phyloP scores from a whole-genome alignment of 1,140 invertebrate species.

The Potamilus streckersoni region DNA sequence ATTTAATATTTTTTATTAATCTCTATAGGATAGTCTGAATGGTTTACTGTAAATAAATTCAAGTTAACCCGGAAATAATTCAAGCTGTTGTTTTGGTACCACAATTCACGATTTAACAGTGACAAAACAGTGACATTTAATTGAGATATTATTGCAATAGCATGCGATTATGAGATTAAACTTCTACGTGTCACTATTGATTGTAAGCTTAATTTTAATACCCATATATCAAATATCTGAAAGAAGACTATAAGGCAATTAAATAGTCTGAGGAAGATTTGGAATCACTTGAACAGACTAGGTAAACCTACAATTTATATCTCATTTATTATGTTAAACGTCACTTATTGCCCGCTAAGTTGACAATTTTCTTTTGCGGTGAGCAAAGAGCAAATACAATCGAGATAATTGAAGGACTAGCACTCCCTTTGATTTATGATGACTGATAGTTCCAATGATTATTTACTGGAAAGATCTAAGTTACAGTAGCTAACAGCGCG shows the following conservation, averaged over 20 bases:
- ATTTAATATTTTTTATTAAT: not conserved
- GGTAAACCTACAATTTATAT: slow-evolving; percentile 2
- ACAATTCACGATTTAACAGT: not conserved
- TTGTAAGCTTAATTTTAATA: slow-evolving; percentile 25
- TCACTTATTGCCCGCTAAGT: slow-evolving; percentile 16
- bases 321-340: slow-evolving; percentile 24
- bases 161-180: slow-evolving; percentile 27
- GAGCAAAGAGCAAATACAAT: slow-evolving; percentile 1
- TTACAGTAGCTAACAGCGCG: slow-evolving; percentile 5
- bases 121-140: slow-evolving; percentile 3
- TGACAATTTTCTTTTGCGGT: not conserved
- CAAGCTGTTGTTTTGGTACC: slow-evolving; percentile 19
- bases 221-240: slow-evolving; percentile 16
- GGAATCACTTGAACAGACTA: no score
- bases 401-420: slow-evolving; percentile 11
- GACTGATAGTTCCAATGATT: not conserved
- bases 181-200: slow-evolving; percentile 23
- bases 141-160: slow-evolving; percentile 6
- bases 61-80: slow-evolving; percentile 19
- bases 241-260: slow-evolving; percentile 20
- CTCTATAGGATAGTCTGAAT: not conserved
- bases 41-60: slow-evolving; percentile 14
- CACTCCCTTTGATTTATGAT: slow-evolving; percentile 15
- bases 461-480: slow-evolving; percentile 1
- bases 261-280: not conserved